Conservation (phyloP, 2,113 vertebrate species). For the Entomyzon cyanotis region DNA sequence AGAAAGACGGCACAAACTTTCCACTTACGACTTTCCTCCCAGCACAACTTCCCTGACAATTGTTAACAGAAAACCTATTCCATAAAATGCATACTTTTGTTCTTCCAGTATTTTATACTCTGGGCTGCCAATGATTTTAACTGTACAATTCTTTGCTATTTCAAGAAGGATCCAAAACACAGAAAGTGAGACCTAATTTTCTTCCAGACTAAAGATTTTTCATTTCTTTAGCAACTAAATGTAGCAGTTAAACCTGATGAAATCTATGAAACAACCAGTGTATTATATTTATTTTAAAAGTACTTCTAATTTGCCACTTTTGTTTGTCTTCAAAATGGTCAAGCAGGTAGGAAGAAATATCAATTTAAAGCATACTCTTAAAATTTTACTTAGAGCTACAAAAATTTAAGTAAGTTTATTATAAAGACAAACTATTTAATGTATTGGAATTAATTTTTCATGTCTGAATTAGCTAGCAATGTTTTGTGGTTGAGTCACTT, state of each 20-base stretch:
- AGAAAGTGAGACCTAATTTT: background rate
- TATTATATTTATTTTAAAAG: background rate
- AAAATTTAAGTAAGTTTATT: background rate
- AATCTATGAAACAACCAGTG: background rate
- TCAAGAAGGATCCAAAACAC: background rate
- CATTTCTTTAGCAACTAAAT: background rate
- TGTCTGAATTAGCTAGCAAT: background rate
- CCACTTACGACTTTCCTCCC: background rate
- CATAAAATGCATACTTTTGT: background rate
- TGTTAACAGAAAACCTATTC: background rate
- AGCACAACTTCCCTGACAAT: background rate
- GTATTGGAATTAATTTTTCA: background rate
- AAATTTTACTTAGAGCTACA: constrained; percentile 7
- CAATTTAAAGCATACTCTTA: background rate
- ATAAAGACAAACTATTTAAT: background rate
- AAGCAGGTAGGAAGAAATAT: background rate
- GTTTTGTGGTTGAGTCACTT: background rate
- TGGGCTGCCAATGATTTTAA: background rate
- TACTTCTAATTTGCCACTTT: background rate
- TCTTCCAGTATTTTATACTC: background rate
- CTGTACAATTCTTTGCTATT: background rate
- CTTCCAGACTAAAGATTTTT: background rate
- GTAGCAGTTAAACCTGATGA: background rate
- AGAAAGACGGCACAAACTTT: background rate
- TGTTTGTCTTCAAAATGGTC: background rate